Evolutionary conservation across 2,113 vertebrate species (phyloP), one percentile per base, ranked within the genome.

Genomic region (Brachyhypopomus gauderio): DNA sequence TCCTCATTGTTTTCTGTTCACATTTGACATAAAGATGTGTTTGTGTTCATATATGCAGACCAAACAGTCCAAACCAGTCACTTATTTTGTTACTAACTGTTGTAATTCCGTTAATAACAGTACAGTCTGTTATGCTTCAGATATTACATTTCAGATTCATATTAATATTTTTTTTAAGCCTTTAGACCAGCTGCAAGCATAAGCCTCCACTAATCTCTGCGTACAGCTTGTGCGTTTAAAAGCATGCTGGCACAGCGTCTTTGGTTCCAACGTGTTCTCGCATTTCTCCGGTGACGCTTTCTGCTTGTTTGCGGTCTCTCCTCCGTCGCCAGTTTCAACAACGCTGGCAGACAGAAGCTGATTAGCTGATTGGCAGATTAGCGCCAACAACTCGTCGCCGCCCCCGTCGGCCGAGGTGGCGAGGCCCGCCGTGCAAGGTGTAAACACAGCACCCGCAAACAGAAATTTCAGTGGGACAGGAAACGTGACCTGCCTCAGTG

Each of bases 361-460:
- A 83, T 85, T 79, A 83, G 72, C 80, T 76, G 84, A 85, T 85
- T 82, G 83, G 84, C 20, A 27, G 58, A 34, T 45, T 45, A 45
- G 41, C 41, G 41, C 6, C 67, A 72, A 77, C 81, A 83, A 72
- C 66, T 66, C 41, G 66, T 41, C 79, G 56, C 27, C 19, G 58
- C 9, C 41, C 9, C 41, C 41, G 41, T 9, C 4, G 9, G 5
- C 9, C 5, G 41, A 6, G 1, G 27, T 48, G 59, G 45, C 36
- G 48, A 8, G n/a, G 79, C n/a, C 48, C 17, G 64, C n/a, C 9
- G 36, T 20, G 45, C 34, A 27, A 27, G 17, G 75, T 66, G 64
- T 34, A 67, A 67, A 71, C 64, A 11, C 62, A 17, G 59, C 80
- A 5, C 38, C 14, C 79, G 5, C 72, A 38, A 64, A 67, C 78